These are phyloP conservation scores for Zaprionus lachaisei DNA, from an alignment of 1,140 invertebrate genomes.

Conservation along the genomic window DNA sequence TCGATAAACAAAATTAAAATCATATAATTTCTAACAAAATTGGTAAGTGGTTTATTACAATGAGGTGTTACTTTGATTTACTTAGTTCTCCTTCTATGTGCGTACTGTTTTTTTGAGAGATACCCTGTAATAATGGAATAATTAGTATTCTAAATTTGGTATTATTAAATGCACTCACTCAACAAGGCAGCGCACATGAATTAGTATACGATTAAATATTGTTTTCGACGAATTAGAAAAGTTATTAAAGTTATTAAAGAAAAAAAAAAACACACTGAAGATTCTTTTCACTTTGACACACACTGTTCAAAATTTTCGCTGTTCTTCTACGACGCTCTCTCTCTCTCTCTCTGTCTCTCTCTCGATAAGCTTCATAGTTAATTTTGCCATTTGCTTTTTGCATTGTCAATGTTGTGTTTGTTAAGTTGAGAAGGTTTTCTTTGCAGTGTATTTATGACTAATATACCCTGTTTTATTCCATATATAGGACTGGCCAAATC, in stretches of 20 bases:
- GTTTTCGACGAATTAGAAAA: background rate
- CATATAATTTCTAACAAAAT: constrained; percentile 70
- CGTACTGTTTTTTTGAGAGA: constrained; percentile 45
- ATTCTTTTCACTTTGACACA: constrained; percentile 29
- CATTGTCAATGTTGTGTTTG: constrained; percentile 10
- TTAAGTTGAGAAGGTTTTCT: background rate
- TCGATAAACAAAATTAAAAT: constrained; percentile 40
- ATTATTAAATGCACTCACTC: background rate
- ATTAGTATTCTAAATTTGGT: background rate
- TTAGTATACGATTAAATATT: background rate
- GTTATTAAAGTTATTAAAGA: background rate
- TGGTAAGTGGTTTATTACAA: constrained; percentile 68
- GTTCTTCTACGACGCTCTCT: constrained; percentile 36
- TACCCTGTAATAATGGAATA: background rate
- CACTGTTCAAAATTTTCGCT: constrained; percentile 36
- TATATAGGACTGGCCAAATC: constrained; percentile 83
- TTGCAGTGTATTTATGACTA: background rate
- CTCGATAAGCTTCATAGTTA: constrained; percentile 40
- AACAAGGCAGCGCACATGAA: constrained; percentile 7
- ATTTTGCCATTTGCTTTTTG: constrained; percentile 52
- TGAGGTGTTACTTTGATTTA: constrained; percentile 48
- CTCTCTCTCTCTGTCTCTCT: background rate
- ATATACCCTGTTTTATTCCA: background rate
- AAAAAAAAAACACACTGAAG: background rate
- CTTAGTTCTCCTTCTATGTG: constrained; percentile 30